Evolutionary conservation across 2,888 invertebrate species (phyloP).

Genomic region (Apamea monoglypha): DNA sequence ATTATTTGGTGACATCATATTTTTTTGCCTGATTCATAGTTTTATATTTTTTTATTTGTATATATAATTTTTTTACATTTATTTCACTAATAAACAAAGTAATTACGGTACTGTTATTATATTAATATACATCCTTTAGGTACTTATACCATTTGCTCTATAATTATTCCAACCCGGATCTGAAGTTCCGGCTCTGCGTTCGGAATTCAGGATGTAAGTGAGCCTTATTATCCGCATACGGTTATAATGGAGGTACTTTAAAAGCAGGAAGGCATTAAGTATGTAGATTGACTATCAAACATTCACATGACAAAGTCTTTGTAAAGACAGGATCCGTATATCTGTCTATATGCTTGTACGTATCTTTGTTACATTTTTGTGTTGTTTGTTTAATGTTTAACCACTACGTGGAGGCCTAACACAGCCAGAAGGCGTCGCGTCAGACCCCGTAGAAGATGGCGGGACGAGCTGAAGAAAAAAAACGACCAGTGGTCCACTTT

Average conservation of each 20-base stretch:
- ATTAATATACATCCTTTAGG: neutral
- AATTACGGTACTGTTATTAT: neutral
- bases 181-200: neutral
- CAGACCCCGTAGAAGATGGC: too few species aligned
- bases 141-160: neutral
- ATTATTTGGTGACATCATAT: slow-evolving; percentile 2
- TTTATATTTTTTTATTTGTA: too few species aligned
- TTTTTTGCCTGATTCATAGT: neutral
- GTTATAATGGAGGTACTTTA: slow-evolving; percentile 4
- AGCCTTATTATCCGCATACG: slow-evolving; percentile 22
- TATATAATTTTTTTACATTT: neutral
- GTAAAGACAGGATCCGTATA: neutral
- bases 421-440: too few species aligned
- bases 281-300: slow-evolving; percentile 13
- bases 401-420: too few species aligned
- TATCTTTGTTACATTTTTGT: neutral
- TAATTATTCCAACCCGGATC: neutral
- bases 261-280: slow-evolving; percentile 6
- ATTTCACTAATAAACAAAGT: neutral
- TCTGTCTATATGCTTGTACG: neutral
- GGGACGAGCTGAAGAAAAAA: too few species aligned
- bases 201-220: neutral
- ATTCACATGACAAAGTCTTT: slow-evolving; percentile 26
- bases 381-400: neutral
- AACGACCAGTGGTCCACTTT: too few species aligned